phyloP scores from a whole-genome alignment of 2,888 invertebrate species.

The Watsonalla binaria region DNA sequence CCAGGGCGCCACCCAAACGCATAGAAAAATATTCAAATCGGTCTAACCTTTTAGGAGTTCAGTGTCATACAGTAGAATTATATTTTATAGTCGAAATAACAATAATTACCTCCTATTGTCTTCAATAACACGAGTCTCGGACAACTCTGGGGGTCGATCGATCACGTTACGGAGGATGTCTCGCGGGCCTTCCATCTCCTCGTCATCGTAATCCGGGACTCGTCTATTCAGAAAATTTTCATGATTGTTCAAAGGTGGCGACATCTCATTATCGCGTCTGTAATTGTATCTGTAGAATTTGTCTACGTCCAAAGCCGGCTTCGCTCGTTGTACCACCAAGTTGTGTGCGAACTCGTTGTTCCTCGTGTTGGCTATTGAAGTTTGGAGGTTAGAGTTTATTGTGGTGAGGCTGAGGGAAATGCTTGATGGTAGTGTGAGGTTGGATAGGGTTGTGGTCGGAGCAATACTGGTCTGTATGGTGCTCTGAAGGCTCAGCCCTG shows the following conservation, averaged over 20 bases:
- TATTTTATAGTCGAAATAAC: no score
- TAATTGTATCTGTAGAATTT: constrained; percentile 47
- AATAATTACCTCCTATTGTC: constrained; percentile 32
- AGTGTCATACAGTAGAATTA: no score
- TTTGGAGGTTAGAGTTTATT: constrained; percentile 39
- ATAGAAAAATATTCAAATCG: no score
- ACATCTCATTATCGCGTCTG: constrained; percentile 47
- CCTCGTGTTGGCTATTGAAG: constrained; percentile 47
- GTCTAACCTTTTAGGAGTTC: no score
- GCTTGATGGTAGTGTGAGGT: constrained; percentile 48
- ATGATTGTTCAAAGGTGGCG: constrained; percentile 52
- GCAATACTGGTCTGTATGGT: constrained; percentile 40
- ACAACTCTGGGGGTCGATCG: constrained; percentile 50
- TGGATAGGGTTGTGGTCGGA: constrained; percentile 47
- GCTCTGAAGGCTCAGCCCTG: constrained; percentile 43
- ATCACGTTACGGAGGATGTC: constrained; percentile 44
- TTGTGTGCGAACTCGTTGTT: constrained; percentile 62
- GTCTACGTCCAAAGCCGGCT: constrained; percentile 59
- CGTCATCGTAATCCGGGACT: constrained; percentile 66
- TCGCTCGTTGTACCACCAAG: constrained; percentile 51
- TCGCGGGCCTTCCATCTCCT: constrained; percentile 47
- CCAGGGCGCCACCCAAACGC: no score
- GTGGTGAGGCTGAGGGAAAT: constrained; percentile 56
- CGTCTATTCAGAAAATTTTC: constrained; percentile 62
- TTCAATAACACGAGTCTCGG: constrained; percentile 55